Evolutionary conservation across 2,797 vertebrate species (phyloP), one percentile per base, ranked within the genome.

Genomic region (Erethizon dorsatum): DNA sequence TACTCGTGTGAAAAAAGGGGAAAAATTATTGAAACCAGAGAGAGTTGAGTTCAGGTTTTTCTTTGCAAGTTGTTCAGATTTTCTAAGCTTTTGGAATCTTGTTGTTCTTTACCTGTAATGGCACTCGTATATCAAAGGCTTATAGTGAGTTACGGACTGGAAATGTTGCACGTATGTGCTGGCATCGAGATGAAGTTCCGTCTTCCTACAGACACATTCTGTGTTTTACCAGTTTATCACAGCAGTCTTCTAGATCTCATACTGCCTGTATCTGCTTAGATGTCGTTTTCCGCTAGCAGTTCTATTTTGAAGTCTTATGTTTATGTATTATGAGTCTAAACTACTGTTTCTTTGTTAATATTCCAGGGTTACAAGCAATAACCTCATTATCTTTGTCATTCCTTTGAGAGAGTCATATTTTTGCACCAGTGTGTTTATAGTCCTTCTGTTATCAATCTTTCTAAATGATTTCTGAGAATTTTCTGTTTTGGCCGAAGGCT

Each of bases 391-490:
- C n/a, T 75, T 90, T 79, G 15, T 37, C 47, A 65, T 67, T 94
- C 52, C 52, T 88, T 94, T 65, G 54, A 86, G 26, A 24, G 57
- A 67, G 79, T 95, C 79, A 41, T 33, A 69, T 82, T 71, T 91
- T 89, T 88, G 80, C 92, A 13, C 52, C 37, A 50, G 50, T 9
- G 2, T 83, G 3, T 63, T 56, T 95, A 5, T 75, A 61, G 24
- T 88, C 41, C 91, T 56, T 93, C 45, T 96, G 57, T 47, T 84
- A 80, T 17, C 41, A 45, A 33, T 92, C 31, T 77, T 97, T 80
- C 67, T 67, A 77, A 91, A 56, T 52, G 78, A 94, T 83, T 92
- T 92, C 88, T 91, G 57, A 94, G 75, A 78, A 83, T 82, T 83
- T 94, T 73, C 52, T 87, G 0, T 89, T 96, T 90, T 65, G 24